Evolutionary conservation across 2,888 invertebrate genomes (phyloP).

Genomic region (Neoitamus cyanurus): DNA sequence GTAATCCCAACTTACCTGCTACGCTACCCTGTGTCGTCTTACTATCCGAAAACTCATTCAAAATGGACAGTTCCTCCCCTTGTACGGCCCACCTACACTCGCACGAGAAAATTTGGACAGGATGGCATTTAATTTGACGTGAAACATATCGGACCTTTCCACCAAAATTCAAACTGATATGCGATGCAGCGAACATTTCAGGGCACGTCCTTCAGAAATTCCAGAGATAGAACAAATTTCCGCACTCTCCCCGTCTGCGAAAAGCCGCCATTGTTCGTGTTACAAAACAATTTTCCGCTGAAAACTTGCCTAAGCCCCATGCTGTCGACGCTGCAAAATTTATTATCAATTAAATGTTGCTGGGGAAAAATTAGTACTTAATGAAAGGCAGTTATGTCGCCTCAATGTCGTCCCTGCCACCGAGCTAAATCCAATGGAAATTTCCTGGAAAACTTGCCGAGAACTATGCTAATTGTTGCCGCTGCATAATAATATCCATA

Average conservation of each 20-base stretch:
- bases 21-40: no score
- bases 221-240: neutral
- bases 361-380: neutral
- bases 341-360: neutral
- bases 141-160: neutral
- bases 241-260: neutral
- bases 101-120: neutral
- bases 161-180: neutral
- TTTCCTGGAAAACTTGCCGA: neutral
- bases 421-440: neutral
- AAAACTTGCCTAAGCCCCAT: neutral
- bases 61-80: neutral
- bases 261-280: neutral
- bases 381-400: neutral
- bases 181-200: neutral
- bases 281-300: neutral
- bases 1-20: no score
- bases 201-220: neutral
- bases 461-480: slow-evolving; percentile 1
- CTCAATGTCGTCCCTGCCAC: neutral
- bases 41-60: no score
- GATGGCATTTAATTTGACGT: neutral
- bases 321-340: neutral
- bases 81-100: neutral
- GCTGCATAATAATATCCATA: neutral